Conservation (phyloP, 53 echinoderm and acorn worm genomes). For the Hippasteria phrygiana region DNA sequence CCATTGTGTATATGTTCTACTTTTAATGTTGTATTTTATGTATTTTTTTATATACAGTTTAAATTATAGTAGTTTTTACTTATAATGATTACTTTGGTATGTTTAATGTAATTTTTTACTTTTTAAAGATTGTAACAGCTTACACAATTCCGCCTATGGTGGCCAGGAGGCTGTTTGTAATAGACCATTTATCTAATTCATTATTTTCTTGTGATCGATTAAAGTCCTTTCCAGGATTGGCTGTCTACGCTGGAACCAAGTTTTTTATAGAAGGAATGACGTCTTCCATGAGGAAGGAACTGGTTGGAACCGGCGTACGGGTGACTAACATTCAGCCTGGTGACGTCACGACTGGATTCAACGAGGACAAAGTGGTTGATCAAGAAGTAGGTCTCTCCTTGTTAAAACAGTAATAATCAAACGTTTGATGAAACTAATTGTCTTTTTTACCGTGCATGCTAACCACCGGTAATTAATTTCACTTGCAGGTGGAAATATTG, state of each 20-base stretch:
- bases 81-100: too few relatives aligned
- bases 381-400: constrained; percentile 62
- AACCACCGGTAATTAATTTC: too few relatives aligned
- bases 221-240: constrained; percentile 72
- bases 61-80: too few relatives aligned
- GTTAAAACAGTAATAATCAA: too few relatives aligned
- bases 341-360: constrained; percentile 67
- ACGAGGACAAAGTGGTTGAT: constrained; percentile 44
- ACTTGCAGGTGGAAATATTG: too few relatives aligned
- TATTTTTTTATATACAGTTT: too few relatives aligned
- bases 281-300: constrained; percentile 78
- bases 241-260: constrained; percentile 83
- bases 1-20: too few relatives aligned
- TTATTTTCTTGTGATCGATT: not conserved
- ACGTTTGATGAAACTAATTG: too few relatives aligned
- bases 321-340: constrained; percentile 84
- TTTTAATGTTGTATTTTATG: not conserved
- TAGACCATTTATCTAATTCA: not conserved
- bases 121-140: too few relatives aligned
- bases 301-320: constrained; percentile 73
- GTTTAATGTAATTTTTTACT: too few relatives aligned
- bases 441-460: not conserved
- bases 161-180: too few relatives aligned
- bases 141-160: too few relatives aligned
- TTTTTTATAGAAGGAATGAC: constrained; percentile 88